Base-by-base conservation (phyloP, 2,113 vertebrate genomes). In the Pyxicephalus adspersus region DNA sequence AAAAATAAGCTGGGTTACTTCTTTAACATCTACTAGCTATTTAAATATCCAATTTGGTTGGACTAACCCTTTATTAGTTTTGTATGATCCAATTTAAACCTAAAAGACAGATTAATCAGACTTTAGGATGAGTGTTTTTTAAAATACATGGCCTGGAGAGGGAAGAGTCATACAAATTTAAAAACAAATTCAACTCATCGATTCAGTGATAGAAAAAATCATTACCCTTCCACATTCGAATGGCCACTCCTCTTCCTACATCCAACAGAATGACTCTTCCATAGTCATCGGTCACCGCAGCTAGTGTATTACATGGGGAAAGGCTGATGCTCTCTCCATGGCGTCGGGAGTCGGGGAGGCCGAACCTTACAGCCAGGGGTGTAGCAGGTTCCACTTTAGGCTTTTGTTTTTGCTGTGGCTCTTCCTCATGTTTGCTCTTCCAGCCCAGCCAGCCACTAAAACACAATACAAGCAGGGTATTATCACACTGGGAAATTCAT, bases 161-260 rank as follows among this genome's bases (percentile, higher is more conserved):
- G 15, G 8, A 45, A 45, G 38, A 45, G 38, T 9, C 38, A 45
- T 45, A 13, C 38, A 15, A 13, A 9, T 45, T 13, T 45, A 34
- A 34, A 34, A 4, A 34, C 31, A 34, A 6, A 34, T 34, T 6
- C 31, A 4, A 13, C 1, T 13, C 11, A 15, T 45, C 0, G 15
- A 45, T 38, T 9, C 38, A 63, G 26, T 63, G 23, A 63, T 9
- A 15, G 25, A n/a, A 64, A 3, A 23, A 20, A 58, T 16, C 6
- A 23, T 26, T 85, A 98, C 97, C 98, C 92, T 99, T 99, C 98
- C 97, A 99, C 98, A 99, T 99, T 78, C 97, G 95, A 81, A 98
- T 89, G 64, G 96, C 92, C 0, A 98, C 91, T 71, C 98, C 97
- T 79, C 96, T 91, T 31, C 91, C 86, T 83, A 99, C 91, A 84